Base-by-base conservation (phyloP, 2,113 vertebrate genomes). In the Gavia stellata region DNA sequence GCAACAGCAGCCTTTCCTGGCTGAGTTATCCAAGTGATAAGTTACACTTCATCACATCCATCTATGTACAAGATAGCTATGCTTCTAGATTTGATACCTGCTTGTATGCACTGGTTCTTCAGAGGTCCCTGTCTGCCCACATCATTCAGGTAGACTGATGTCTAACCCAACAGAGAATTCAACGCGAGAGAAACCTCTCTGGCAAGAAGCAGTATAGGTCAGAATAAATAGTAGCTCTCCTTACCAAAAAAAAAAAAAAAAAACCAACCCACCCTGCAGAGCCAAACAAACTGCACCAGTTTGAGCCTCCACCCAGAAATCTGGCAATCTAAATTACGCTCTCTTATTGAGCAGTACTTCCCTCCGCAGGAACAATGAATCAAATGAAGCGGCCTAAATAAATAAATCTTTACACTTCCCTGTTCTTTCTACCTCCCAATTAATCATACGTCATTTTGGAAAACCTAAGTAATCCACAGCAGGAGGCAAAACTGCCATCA, bases 321-420 rank as follows among this genome's bases (percentile, higher is more conserved):
- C 87, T 91, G 87, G 78, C 94, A 92, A 77, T 96, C 96, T 96
- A 85, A 96, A 95, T 95, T 88, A 77, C 3, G 1, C 81, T 91
- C 68, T 91, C 90, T 96, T 96, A 94, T 88, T 96, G 96, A 96
- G 96, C 93, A 53, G 87, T 73, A 94, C 94, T 96, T 97, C 93
- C 96, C 96, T 95, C 93, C 42, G 0, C 90, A 95, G 96, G 94
- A 97, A 97, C 87, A 96, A 82, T 94, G 94, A 97, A 97, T 96
- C 93, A 95, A 97, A 93, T 6, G 33, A 82, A 87, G 84, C 47
- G 47, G 73, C 86, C 65, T 87, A 90, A 94, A 72, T 82, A 96
- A 97, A 97, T 96, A 97, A 96, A 90, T 96, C 96, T 96, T 96
- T 97, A 96, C 96, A 95, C 93, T 97, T 97, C 90, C 96, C 92